Percentiles rank a stretch among this genome's conserved stretches.
Evolutionary conservation across 2,113 vertebrate genomes (phyloP).

Genomic region (Amazona guildingii): DNA sequence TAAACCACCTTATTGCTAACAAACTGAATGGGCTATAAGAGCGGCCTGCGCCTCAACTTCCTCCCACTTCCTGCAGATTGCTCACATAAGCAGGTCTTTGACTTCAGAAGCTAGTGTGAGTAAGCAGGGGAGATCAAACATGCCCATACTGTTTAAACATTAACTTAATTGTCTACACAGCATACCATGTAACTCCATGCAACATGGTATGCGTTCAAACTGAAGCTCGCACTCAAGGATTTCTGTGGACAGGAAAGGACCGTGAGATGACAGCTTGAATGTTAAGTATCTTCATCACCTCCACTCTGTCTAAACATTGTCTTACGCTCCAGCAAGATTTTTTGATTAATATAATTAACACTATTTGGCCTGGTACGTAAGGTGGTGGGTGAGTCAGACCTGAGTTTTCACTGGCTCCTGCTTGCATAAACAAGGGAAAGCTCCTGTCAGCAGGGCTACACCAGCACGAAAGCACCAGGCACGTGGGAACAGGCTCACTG

Average conservation of each 20-base stretch:
- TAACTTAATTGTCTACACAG: background rate
- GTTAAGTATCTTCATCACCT: background rate
- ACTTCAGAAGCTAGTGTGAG: background rate
- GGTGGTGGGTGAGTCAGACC: background rate
- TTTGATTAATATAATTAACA: background rate
- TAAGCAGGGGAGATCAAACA: background rate
- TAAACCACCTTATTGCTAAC: background rate
- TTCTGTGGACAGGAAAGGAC: background rate
- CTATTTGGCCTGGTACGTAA: background rate
- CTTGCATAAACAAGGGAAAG: background rate
- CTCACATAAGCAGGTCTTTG: background rate
- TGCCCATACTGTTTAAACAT: background rate
- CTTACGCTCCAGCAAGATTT: background rate
- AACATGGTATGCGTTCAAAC: background rate
- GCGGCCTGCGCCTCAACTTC: background rate
- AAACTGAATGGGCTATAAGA: background rate
- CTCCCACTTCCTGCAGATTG: background rate
- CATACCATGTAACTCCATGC: background rate
- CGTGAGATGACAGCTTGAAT: background rate
- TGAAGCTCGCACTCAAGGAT: background rate
- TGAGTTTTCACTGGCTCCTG: background rate
- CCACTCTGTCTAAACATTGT: background rate
- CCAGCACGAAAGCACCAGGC: background rate
- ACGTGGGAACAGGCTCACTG: rapidly evolving
- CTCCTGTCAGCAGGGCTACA: background rate